These are phyloP conservation scores for Caenorhabditis auriculariae DNA, from an alignment of 2,888 invertebrate genomes.

Conservation along the genomic window DNA sequence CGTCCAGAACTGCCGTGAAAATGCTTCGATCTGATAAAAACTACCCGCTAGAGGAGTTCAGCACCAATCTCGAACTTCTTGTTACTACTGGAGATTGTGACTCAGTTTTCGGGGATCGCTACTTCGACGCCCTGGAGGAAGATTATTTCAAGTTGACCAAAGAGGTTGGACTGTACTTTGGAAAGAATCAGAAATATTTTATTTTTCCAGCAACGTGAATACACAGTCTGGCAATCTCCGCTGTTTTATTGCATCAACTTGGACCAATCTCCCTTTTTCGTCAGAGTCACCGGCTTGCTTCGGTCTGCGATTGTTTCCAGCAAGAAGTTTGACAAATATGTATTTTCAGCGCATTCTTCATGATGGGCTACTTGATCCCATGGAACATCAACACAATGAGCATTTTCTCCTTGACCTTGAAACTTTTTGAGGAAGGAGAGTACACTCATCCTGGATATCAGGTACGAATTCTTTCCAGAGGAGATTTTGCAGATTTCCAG, in stretches of 20 bases:
- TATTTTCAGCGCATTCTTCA: conserved; percentile 46
- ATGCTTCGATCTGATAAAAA: conserved; percentile 44
- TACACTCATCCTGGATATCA: conserved; percentile 54
- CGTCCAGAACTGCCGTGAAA: conserved; percentile 44
- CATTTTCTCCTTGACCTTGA: conserved; percentile 52
- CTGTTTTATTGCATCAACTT: conserved; percentile 57
- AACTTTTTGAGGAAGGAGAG: conserved; percentile 51
- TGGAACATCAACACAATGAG: conserved; percentile 60
- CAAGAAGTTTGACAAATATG: not conserved
- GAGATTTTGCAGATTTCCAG: no score
- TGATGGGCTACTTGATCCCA: conserved; percentile 58
- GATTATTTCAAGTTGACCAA: conserved; percentile 50
- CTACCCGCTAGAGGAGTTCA: conserved; percentile 41
- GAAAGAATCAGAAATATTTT: conserved; percentile 2
- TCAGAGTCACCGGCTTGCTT: conserved; percentile 53
- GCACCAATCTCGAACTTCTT: conserved; percentile 42
- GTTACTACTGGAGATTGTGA: conserved; percentile 60
- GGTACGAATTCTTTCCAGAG: conserved; percentile 4
- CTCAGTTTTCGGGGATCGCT: conserved; percentile 53
- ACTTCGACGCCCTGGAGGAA: conserved; percentile 56
- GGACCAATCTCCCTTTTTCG: conserved; percentile 57
- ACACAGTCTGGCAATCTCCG: conserved; percentile 58
- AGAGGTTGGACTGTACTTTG: conserved; percentile 10
- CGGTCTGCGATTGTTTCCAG: conserved; percentile 2
- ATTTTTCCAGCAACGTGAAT: conserved; percentile 31